Percentiles rank a stretch among this genome's conserved stretches.
These are phyloP conservation scores for Nemotelus nigrinus DNA, from an alignment of 2,888 invertebrate genomes.

Conservation along the genomic window DNA sequence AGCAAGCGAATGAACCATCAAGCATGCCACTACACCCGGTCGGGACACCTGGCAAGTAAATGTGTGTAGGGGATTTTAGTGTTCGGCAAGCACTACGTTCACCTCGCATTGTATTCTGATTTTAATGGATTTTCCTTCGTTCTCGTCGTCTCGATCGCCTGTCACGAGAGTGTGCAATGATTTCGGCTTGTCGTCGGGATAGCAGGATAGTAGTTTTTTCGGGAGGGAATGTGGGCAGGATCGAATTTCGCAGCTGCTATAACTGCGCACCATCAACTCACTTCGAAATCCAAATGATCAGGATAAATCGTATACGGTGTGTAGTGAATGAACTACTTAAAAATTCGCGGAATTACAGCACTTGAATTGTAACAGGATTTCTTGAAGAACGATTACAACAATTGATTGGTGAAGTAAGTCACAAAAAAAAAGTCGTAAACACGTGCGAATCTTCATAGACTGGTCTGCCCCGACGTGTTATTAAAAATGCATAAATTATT, in stretches of 20 bases:
- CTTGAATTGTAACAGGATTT: conserved; percentile 32
- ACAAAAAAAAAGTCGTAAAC: neutral
- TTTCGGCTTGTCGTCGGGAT: conserved; percentile 6
- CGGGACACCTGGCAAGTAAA: conserved; percentile 40
- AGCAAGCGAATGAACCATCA: neutral
- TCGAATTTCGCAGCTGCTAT: conserved; percentile 39
- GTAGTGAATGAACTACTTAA: conserved; percentile 15
- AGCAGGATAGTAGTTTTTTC: conserved; percentile 18
- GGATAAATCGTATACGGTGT: too few species aligned
- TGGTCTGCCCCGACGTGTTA: neutral
- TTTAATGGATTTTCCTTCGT: conserved; percentile 16
- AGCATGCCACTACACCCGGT: conserved; percentile 42
- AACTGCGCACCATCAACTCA: conserved; percentile 30
- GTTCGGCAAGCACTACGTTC: conserved; percentile 14
- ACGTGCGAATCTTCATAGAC: neutral
- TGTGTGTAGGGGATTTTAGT: conserved; percentile 40
- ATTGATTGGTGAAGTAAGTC: neutral
- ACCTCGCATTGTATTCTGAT: conserved; percentile 36
- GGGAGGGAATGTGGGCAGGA: conserved; percentile 43
- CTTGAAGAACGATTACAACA: neutral
- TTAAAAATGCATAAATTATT: conserved; percentile 1
- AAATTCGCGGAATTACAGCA: conserved; percentile 32
- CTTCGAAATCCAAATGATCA: neutral
- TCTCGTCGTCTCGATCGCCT: too few species aligned
- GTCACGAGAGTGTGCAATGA: too few species aligned